phyloP scores from a whole-genome alignment of 2,113 vertebrate genomes.

The Sarotherodon lohbergeri region DNA sequence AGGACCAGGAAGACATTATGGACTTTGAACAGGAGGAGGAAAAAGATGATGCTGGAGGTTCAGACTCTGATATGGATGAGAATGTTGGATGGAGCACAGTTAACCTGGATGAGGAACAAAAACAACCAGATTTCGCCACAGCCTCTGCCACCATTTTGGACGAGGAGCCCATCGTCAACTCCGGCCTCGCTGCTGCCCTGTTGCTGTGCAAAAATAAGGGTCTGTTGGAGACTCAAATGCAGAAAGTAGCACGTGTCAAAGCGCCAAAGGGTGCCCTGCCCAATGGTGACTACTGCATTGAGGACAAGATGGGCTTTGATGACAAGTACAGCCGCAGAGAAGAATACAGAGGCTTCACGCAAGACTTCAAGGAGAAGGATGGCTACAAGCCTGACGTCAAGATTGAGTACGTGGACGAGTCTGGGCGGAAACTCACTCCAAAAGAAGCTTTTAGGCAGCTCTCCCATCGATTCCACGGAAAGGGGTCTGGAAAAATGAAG shows the following conservation, averaged over 20 bases:
- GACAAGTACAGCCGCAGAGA: constrained; percentile 90
- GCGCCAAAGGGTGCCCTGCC: constrained; percentile 77
- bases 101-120: constrained; percentile 85
- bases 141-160: constrained; percentile 88
- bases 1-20: constrained; percentile 90
- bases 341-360: constrained; percentile 88
- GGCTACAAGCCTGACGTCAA: constrained; percentile 83
- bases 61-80: constrained; percentile 81
- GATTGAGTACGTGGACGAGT: constrained; percentile 91
- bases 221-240: constrained; percentile 83
- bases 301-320: constrained; percentile 92
- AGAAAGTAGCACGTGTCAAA: constrained; percentile 84
- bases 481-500: constrained; percentile 93
- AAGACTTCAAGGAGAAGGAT: constrained; percentile 93
- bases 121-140: constrained; percentile 80
- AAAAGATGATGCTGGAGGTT: constrained; percentile 75
- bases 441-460: constrained; percentile 94
- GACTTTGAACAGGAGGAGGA: constrained; percentile 84
- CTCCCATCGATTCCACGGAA: constrained; percentile 88
- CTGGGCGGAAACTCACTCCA: constrained; percentile 83
- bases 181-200: constrained; percentile 81
- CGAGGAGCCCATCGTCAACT: constrained; percentile 88
- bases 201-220: constrained; percentile 89
- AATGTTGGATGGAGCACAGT: constrained; percentile 89
- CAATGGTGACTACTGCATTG: constrained; percentile 85